These are phyloP conservation scores for Ceriagrion tenellum DNA, from an alignment of 2,888 invertebrate species.

Conservation along the genomic window DNA sequence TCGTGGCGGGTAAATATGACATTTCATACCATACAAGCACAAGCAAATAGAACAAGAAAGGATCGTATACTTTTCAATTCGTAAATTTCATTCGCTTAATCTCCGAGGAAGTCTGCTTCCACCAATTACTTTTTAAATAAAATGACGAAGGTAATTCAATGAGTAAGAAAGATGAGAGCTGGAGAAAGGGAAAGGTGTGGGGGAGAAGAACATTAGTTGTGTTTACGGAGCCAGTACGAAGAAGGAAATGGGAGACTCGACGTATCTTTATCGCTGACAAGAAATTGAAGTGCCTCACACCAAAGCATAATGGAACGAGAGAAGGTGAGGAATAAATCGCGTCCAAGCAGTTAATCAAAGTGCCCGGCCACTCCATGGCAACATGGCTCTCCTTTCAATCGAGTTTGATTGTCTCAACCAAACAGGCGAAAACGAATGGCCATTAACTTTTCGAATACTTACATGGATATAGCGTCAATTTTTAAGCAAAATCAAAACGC, in stretches of 20 bases:
- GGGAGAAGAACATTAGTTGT: background rate
- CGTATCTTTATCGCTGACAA: background rate
- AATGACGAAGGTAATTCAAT: too few relatives aligned
- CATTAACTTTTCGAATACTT: background rate
- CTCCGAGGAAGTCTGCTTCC: background rate
- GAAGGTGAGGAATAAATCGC: background rate
- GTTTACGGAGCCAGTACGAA: background rate
- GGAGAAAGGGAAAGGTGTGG: background rate
- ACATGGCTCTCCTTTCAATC: background rate
- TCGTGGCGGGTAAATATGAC: background rate
- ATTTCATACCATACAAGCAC: too few relatives aligned
- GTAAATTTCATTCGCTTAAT: background rate
- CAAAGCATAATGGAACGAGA: background rate
- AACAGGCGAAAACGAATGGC: background rate
- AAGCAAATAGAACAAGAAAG: too few relatives aligned
- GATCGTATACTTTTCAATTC: too few relatives aligned
- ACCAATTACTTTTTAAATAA: too few relatives aligned
- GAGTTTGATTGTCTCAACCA: background rate
- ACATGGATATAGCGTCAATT: background rate
- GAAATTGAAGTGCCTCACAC: slow-evolving; percentile 1
- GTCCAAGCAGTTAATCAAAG: background rate
- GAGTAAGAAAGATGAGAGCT: background rate
- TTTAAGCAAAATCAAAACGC: background rate
- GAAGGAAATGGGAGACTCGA: background rate
- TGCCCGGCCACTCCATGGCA: background rate